Conservation (phyloP, 2,797 vertebrate species). For the Pseudomugil gertrudae region DNA sequence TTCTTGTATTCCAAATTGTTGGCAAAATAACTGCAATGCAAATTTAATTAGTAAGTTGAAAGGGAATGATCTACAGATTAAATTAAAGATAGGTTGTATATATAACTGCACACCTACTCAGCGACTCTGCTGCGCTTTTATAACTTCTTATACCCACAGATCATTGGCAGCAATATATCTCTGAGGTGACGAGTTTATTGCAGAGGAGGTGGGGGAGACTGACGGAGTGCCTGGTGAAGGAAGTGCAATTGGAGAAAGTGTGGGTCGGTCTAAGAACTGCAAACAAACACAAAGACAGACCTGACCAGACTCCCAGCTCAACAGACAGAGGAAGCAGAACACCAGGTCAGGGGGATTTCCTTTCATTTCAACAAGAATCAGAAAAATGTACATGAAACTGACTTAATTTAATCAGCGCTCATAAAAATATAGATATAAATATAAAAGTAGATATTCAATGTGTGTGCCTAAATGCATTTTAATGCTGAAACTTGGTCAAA, state of each 20-base stretch:
- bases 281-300: conserved; percentile 59
- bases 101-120: too few species aligned
- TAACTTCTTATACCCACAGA: conserved; percentile 70
- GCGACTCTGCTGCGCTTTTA: conserved; percentile 1
- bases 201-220: conserved; percentile 67
- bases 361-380: background rate
- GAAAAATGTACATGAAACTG: background rate
- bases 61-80: background rate
- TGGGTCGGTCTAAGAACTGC: conserved; percentile 80
- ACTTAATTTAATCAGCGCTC: too few species aligned
- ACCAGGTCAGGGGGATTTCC: conserved; percentile 43
- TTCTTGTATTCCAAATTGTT: background rate
- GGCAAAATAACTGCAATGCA: background rate
- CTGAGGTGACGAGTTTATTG: conserved; percentile 61
- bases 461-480: too few species aligned
- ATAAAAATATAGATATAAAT: too few species aligned
- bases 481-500: too few species aligned
- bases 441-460: too few species aligned
- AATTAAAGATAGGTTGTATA: too few species aligned
- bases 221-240: conserved; percentile 53
- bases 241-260: conserved; percentile 72
- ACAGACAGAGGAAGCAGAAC: conserved; percentile 58
- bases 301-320: conserved; percentile 44
- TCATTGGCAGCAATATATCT: conserved; percentile 73
- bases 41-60: background rate